Evolutionary conservation across 2,888 invertebrate genomes (phyloP).

Genomic region (Melanostoma mellinum): DNA sequence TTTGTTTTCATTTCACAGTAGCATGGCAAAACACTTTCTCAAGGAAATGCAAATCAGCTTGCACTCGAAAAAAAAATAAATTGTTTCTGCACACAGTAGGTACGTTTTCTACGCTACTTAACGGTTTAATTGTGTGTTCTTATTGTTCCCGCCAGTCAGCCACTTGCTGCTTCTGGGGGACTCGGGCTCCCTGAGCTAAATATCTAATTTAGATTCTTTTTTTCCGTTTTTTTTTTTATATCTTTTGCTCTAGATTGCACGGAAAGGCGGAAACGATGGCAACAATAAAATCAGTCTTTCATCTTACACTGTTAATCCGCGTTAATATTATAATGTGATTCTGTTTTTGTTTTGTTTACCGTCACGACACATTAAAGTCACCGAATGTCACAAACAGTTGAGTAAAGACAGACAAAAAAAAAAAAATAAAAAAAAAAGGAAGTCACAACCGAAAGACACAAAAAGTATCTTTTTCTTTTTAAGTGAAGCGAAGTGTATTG

Average conservation of each 20-base stretch:
- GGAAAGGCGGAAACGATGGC: conserved; percentile 55
- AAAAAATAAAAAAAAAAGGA: conserved; percentile 10
- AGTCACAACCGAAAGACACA: conserved; percentile 32
- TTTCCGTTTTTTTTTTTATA: conserved; percentile 19
- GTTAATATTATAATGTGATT: conserved; percentile 6
- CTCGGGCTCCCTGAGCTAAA: conserved; percentile 27
- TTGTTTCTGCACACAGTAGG: conserved; percentile 45
- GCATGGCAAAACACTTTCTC: conserved; percentile 60
- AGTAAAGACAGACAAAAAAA: not conserved
- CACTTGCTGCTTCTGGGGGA: not conserved
- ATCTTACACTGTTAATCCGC: conserved; percentile 52
- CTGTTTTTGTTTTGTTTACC: conserved; percentile 11
- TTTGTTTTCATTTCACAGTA: conserved; percentile 38
- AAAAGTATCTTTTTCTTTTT: conserved; percentile 43
- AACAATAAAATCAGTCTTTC: conserved; percentile 24
- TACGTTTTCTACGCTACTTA: conserved; percentile 52
- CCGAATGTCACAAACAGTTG: conserved; percentile 44
- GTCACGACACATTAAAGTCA: conserved; percentile 43
- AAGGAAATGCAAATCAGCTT: conserved; percentile 60
- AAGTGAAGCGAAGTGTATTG: conserved; percentile 72
- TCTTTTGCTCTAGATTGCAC: conserved; percentile 51
- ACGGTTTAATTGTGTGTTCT: conserved; percentile 58
- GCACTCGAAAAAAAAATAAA: conserved; percentile 21
- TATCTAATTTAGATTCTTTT: not conserved
- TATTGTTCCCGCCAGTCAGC: conserved; percentile 10